Conservation (phyloP, 2,888 invertebrate genomes). For the Halocaridina rubra region DNA sequence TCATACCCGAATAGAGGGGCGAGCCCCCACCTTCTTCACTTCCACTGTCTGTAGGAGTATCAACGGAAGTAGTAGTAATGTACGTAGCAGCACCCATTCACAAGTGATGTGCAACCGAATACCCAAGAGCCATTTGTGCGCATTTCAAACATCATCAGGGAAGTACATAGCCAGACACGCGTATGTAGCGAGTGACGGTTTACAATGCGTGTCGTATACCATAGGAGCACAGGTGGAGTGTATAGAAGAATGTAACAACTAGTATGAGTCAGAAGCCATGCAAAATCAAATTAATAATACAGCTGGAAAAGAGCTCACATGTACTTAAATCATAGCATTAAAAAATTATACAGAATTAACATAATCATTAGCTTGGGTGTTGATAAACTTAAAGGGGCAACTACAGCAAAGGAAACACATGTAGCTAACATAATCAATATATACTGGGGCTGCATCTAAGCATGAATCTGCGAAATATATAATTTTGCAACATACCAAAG, state of each 20-base stretch:
- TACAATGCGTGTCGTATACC: background rate
- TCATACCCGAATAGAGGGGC: constrained; percentile 38
- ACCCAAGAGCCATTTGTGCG: constrained; percentile 25
- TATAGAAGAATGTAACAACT: constrained; percentile 35
- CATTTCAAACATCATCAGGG: constrained; percentile 27
- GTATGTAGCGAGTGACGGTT: too few relatives aligned
- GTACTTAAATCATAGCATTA: too few relatives aligned
- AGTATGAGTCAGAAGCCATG: constrained; percentile 9
- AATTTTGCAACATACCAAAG: too few relatives aligned
- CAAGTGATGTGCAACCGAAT: constrained; percentile 24
- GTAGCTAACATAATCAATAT: too few relatives aligned
- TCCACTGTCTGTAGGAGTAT: constrained; percentile 35
- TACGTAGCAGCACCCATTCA: constrained; percentile 18
- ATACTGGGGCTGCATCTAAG: too few relatives aligned
- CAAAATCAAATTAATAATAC: constrained; percentile 7
- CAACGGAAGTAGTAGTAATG: background rate
- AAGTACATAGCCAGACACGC: constrained; percentile 8
- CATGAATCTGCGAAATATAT: too few relatives aligned
- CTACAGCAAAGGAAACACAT: too few relatives aligned
- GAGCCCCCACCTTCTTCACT: constrained; percentile 43
- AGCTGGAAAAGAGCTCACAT: constrained; percentile 24
- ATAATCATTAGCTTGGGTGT: too few relatives aligned
- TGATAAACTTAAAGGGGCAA: background rate
- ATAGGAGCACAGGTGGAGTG: constrained; percentile 18
- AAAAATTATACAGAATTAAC: too few relatives aligned